Evolutionary conservation across 2,888 invertebrate species (phyloP).

Genomic region (Aporophyla nigra): DNA sequence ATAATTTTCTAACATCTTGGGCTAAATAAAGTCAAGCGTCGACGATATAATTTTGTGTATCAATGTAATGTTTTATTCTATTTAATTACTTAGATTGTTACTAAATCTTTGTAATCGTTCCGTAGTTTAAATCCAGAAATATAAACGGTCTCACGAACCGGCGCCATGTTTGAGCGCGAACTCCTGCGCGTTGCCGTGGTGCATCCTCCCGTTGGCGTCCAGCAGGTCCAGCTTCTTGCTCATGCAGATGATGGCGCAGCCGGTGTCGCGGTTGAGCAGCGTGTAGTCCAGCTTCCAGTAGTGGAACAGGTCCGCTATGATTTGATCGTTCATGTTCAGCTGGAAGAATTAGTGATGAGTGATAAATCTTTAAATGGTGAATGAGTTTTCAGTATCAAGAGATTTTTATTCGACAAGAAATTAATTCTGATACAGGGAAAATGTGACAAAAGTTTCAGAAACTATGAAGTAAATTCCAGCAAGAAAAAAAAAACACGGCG

Average conservation of each 20-base stretch:
- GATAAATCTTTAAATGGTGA: neutral
- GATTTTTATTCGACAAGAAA: neutral
- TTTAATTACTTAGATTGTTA: too few species aligned
- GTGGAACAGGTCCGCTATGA: constrained; percentile 79
- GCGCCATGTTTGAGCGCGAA: constrained; percentile 78
- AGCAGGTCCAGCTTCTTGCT: constrained; percentile 77
- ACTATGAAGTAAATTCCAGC: neutral
- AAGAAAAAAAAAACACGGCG: neutral
- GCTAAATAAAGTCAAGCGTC: too few species aligned
- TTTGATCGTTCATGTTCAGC: constrained; percentile 76
- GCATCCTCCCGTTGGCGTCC: constrained; percentile 73
- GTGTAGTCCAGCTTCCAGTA: constrained; percentile 82
- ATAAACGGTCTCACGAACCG: constrained; percentile 64
- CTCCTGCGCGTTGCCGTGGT: constrained; percentile 77
- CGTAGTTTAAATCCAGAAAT: too few species aligned
- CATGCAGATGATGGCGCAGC: constrained; percentile 81
- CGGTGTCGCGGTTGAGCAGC: constrained; percentile 76
- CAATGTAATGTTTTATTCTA: too few species aligned
- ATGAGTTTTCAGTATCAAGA: neutral
- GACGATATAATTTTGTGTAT: too few species aligned
- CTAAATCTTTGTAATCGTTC: too few species aligned
- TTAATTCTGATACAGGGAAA: neutral
- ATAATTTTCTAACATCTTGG: too few species aligned
- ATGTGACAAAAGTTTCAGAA: neutral
- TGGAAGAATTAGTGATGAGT: constrained; percentile 59